Evolutionary conservation across 92 coral and sea anemone genomes (phyloP).

Genomic region (Porites lobata): DNA sequence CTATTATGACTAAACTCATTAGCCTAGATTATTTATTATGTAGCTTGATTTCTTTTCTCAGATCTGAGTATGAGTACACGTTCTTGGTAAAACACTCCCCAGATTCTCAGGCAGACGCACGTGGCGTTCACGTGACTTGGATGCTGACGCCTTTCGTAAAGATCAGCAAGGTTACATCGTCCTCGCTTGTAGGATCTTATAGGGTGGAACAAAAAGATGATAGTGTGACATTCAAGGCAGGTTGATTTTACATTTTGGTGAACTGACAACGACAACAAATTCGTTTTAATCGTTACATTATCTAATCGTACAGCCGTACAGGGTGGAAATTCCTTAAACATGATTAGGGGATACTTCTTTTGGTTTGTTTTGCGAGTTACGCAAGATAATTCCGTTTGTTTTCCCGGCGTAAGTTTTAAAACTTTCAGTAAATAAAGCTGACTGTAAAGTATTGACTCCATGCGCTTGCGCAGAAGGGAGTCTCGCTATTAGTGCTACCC

Average conservation of each 20-base stretch:
- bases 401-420: too few species aligned
- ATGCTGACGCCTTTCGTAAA: slow-evolving; percentile 83
- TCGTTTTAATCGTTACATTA: neutral
- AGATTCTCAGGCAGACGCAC: slow-evolving; percentile 76
- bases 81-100: slow-evolving; percentile 68
- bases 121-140: slow-evolving; percentile 90
- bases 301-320: too few species aligned
- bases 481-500: too few species aligned
- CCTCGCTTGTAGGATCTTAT: slow-evolving; percentile 35
- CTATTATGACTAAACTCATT: too few species aligned
- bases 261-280: neutral
- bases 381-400: too few species aligned
- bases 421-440: too few species aligned
- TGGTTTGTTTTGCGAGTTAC: too few species aligned
- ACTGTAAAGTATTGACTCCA: too few species aligned
- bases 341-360: too few species aligned
- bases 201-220: slow-evolving; percentile 62
- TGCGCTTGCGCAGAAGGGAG: too few species aligned
- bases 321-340: too few species aligned
- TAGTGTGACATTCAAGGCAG: slow-evolving; percentile 70
- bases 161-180: slow-evolving; percentile 56
- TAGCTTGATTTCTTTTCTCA: neutral
- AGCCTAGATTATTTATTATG: neutral
- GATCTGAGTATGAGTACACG: slow-evolving; percentile 66
- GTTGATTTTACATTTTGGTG: neutral